Evolutionary conservation across 2,888 invertebrate species (phyloP).

Genomic region (Anagyrus pseudococci): DNA sequence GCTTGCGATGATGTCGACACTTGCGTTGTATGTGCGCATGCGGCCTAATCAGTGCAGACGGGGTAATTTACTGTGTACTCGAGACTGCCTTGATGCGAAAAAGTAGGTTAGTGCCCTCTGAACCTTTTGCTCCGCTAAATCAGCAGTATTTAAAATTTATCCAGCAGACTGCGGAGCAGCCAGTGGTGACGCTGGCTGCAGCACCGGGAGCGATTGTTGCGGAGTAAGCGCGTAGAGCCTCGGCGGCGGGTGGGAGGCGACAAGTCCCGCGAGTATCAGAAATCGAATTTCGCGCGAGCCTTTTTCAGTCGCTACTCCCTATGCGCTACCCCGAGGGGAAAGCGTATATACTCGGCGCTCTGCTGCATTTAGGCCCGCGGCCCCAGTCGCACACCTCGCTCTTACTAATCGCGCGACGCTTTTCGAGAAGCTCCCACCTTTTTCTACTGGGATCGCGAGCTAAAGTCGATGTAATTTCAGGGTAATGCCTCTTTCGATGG

Average conservation of each 20-base stretch:
- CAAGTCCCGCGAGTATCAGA: constrained; percentile 32
- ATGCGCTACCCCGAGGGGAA: background rate
- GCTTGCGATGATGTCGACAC: too few relatives aligned
- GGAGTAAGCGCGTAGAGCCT: constrained; percentile 28
- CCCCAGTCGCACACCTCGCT: background rate
- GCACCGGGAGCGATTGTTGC: constrained; percentile 31
- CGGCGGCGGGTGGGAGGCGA: background rate
- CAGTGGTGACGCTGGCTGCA: background rate
- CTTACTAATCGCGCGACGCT: background rate
- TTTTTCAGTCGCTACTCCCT: constrained; percentile 21
- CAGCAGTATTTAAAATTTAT: constrained; percentile 37
- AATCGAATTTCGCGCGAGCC: constrained; percentile 37
- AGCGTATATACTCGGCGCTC: background rate
- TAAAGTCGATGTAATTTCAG: constrained; percentile 2
- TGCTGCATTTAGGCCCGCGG: background rate
- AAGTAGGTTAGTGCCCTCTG: constrained; percentile 34
- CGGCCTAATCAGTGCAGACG: constrained; percentile 30
- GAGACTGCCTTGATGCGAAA: constrained; percentile 11
- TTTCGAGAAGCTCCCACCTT: background rate
- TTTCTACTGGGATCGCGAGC: background rate
- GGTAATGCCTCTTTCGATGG: constrained; percentile 12
- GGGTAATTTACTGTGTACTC: constrained; percentile 21
- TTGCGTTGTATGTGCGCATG: too few relatives aligned
- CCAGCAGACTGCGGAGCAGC: background rate
- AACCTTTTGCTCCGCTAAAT: constrained; percentile 24